Base-by-base conservation (phyloP, 2,797 vertebrate species). In the Serranus cabrilla region DNA sequence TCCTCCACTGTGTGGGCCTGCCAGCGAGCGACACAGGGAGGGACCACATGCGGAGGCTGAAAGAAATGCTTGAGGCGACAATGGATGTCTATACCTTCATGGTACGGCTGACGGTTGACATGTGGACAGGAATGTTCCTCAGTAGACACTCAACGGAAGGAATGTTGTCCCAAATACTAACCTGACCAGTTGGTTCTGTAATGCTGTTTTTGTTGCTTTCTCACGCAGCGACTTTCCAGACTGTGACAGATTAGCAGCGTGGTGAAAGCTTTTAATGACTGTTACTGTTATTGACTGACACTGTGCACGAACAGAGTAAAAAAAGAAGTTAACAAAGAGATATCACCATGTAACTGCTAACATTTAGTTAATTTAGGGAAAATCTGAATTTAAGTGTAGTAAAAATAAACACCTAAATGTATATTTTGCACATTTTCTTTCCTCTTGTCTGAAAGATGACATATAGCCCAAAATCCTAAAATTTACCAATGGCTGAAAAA, bases 51-150 rank as follows among this genome's bases (percentile, higher is more conserved):
- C 49, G 37, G 17, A 84, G 87, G 42, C 87, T 95, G 63, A 93
- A 92, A 69, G 84, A 37, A 49, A 84, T 94, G 23, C 88, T 93
- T 0, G 92, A 94, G 12, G 92, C 91, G 0, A 46, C 81, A 0
- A 89, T 95, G 80, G 93, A 95, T 0, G 13, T 96, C 14, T 95
- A 94, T 83, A 91, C 91, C 12, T 94, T 95, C 74, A 91, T 95
- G 93, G 95, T 96, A 92, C 0, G 21, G 1, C 20, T 23, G 5
- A 23, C 2, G 5, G 8, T 40, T 17, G 21, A 58, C 16, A n/a
- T 1, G 13, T 17, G 0, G 8, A 13, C 11, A 74, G 46, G 66
- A 59, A 74, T 61, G 49, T 50, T 12, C 1, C 3, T 6, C 6
- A 11, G 3, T 1, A n/a, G 43, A 14, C 54, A 27, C 0, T 4